These are phyloP conservation scores for Dipodomys spectabilis DNA, from an alignment of 2,113 vertebrate species.

Conservation along the genomic window DNA sequence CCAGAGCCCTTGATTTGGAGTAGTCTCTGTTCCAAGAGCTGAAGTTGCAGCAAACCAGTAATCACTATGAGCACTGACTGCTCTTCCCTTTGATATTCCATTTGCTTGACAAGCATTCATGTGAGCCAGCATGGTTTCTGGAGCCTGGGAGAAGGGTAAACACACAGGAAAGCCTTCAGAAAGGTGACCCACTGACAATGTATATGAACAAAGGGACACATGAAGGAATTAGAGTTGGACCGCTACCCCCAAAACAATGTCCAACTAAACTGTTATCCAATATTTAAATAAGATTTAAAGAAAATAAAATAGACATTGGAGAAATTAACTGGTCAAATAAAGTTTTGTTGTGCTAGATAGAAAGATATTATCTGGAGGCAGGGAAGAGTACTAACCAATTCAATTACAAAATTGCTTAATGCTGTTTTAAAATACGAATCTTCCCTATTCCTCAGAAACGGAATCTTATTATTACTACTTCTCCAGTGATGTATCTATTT, in stretches of 20 bases:
- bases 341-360: neutral
- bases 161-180: neutral
- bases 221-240: neutral
- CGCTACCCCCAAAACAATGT: neutral
- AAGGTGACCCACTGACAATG: neutral
- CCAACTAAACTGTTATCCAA: neutral
- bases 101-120: neutral
- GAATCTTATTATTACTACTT: neutral
- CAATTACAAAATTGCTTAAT: neutral
- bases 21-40: neutral
- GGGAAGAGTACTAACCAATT: neutral
- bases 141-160: neutral
- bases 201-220: neutral
- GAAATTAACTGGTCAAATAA: neutral
- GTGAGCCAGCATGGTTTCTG: neutral
- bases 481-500: neutral
- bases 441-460: neutral
- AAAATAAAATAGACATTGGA: neutral
- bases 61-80: neutral
- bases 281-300: neutral
- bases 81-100: neutral
- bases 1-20: neutral
- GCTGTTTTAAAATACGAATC: conserved; percentile 2
- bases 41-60: neutral
- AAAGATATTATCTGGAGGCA: neutral